phyloP scores from a whole-genome alignment of 2,797 vertebrate genomes.

The Gymnopithys bicolor region DNA sequence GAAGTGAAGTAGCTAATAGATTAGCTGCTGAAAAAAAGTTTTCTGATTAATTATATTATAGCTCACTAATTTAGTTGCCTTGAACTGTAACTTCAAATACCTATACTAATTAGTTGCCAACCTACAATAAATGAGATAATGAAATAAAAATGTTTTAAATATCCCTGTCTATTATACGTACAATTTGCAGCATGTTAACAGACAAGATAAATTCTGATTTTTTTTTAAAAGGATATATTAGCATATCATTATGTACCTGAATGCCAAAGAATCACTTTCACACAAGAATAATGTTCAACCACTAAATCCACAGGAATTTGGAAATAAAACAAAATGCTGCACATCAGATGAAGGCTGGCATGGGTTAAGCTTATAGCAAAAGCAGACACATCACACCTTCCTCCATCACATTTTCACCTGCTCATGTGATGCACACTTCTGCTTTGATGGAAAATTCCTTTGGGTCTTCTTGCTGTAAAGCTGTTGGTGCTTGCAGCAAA shows the following conservation, averaged over 20 bases:
- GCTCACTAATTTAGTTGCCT: conserved; percentile 38
- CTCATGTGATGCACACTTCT: conserved; percentile 22
- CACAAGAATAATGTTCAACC: background rate
- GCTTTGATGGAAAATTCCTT: conserved; percentile 58
- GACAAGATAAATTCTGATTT: background rate
- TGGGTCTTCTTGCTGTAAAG: conserved; percentile 56
- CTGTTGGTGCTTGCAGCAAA: conserved; percentile 50
- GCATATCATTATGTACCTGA: background rate
- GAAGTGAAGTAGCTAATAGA: conserved; percentile 35
- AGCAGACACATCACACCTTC: conserved; percentile 34
- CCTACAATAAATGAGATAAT: conserved; percentile 55
- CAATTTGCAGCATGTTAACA: background rate
- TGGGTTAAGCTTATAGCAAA: conserved; percentile 45
- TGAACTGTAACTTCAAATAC: conserved; percentile 27
- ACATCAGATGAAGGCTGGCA: background rate
- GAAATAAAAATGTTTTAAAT: conserved; percentile 56
- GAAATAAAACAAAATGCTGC: background rate
- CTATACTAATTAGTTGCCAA: conserved; percentile 53
- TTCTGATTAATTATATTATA: conserved; percentile 52
- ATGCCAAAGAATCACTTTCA: background rate
- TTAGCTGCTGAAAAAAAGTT: conserved; percentile 47
- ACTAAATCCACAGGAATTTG: background rate
- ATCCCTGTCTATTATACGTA: conserved; percentile 8
- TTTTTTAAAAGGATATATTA: background rate
- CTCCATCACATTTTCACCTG: conserved; percentile 66